phyloP scores from a whole-genome alignment of 2,797 vertebrate genomes.

The Eremophila alpestris region DNA sequence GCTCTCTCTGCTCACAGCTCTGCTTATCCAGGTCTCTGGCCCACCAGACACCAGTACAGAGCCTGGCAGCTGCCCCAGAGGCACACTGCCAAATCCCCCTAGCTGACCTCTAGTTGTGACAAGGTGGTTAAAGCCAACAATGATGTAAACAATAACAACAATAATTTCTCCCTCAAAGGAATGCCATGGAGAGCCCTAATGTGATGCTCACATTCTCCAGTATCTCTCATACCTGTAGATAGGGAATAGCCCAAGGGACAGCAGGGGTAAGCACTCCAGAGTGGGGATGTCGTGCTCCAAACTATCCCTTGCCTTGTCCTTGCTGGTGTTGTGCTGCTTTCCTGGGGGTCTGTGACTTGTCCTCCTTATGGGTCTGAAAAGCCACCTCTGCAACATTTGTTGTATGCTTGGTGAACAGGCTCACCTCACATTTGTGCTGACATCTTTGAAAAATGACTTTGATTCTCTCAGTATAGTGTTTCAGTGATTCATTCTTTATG shows the following conservation, averaged over 20 bases:
- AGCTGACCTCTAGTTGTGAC: neutral
- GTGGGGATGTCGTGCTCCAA: neutral
- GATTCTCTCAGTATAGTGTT: conserved; percentile 69
- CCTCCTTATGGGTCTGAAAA: neutral
- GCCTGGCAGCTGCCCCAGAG: neutral
- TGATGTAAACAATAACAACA: neutral
- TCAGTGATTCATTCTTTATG: conserved; percentile 77
- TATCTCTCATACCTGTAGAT: neutral
- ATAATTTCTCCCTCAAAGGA: neutral
- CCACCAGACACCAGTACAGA: neutral
- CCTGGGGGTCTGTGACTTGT: fast-evolving
- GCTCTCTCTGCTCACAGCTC: neutral
- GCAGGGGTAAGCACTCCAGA: neutral
- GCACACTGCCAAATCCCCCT: fast-evolving
- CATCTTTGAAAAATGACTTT: conserved; percentile 73
- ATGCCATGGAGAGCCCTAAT: neutral
- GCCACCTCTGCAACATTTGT: conserved; percentile 63
- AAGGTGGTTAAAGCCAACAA: neutral
- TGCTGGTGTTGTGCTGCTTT: neutral
- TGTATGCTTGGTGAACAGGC: conserved; percentile 60
- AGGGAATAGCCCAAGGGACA: neutral
- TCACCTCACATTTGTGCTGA: conserved; percentile 56
- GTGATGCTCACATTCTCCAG: fast-evolving
- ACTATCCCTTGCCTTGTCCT: neutral
- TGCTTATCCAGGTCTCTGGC: neutral